Percentiles rank a stretch among this genome's conserved stretches.
These are phyloP conservation scores for Catamblyrhynchus diadema DNA, from an alignment of 2,797 vertebrate species.

Conservation along the genomic window DNA sequence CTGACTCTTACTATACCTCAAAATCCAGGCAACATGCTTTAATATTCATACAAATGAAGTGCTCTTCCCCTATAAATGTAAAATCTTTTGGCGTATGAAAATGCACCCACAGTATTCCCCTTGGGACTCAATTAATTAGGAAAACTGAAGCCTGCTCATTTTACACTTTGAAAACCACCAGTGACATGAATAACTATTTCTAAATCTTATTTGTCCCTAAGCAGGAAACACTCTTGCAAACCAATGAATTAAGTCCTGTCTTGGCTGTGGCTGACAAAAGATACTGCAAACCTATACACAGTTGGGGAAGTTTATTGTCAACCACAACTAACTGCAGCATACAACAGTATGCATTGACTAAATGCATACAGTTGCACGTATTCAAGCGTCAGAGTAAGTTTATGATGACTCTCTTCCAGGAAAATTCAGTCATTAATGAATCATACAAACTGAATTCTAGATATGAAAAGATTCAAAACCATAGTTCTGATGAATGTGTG, in stretches of 20 bases:
- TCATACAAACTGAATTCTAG: not conserved
- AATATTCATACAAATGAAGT: conserved; percentile 23
- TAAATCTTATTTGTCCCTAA: conserved; percentile 1
- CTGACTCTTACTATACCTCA: conserved; percentile 16
- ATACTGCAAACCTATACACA: not conserved
- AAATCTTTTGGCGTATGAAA: conserved; percentile 1
- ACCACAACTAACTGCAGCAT: not conserved
- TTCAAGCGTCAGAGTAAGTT: not conserved
- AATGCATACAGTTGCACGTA: not conserved
- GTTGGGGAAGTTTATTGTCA: not conserved
- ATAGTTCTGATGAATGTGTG: not conserved
- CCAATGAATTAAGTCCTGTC: not conserved
- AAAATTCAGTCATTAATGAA: not conserved
- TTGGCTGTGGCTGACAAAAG: not conserved
- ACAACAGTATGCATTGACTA: not conserved
- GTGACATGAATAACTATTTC: conserved; percentile 34
- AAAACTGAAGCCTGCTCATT: conserved; percentile 18
- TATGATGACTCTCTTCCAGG: not conserved
- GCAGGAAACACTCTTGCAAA: not conserved
- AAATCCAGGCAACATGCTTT: not conserved
- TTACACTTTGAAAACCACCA: conserved; percentile 13
- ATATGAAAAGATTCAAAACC: not conserved
- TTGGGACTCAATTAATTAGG: conserved; percentile 49
- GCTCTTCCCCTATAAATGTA: not conserved
- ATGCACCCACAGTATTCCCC: not conserved